Evolutionary conservation across 2,888 invertebrate species (phyloP).

Genomic region (Celastrina argiolus): DNA sequence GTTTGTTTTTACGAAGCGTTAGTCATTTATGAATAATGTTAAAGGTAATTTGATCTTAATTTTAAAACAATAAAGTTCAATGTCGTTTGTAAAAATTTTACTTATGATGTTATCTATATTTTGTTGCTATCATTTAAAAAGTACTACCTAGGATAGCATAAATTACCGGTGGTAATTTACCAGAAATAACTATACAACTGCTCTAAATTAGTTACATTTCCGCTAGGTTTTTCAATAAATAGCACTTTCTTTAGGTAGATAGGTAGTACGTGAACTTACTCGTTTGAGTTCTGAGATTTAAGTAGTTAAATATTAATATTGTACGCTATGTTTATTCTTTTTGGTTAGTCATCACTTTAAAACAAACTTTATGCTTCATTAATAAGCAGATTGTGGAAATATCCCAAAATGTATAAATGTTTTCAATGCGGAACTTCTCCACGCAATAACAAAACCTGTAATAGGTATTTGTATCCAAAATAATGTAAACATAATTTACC

Average conservation of each 20-base stretch:
- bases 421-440: neutral
- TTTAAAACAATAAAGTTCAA: neutral
- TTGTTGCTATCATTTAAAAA: neutral
- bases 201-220: neutral
- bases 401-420: neutral
- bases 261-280: no score
- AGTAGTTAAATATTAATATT: neutral
- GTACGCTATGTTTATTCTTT: neutral
- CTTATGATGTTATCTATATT: neutral
- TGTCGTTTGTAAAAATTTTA: neutral
- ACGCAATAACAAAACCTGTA: neutral
- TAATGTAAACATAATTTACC: neutral
- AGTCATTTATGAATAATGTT: conserved; percentile 25
- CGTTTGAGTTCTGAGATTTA: no score
- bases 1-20: conserved; percentile 26
- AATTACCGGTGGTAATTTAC: neutral
- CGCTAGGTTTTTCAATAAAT: neutral
- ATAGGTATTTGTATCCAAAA: neutral
- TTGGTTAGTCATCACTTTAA: neutral
- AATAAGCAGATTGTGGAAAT: neutral
- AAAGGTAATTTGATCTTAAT: neutral
- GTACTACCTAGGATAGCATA: neutral
- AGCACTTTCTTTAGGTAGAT: neutral
- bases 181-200: neutral
- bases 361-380: neutral